Conservation (phyloP, 2,888 invertebrate species). For the Pilophorus perplexus region DNA sequence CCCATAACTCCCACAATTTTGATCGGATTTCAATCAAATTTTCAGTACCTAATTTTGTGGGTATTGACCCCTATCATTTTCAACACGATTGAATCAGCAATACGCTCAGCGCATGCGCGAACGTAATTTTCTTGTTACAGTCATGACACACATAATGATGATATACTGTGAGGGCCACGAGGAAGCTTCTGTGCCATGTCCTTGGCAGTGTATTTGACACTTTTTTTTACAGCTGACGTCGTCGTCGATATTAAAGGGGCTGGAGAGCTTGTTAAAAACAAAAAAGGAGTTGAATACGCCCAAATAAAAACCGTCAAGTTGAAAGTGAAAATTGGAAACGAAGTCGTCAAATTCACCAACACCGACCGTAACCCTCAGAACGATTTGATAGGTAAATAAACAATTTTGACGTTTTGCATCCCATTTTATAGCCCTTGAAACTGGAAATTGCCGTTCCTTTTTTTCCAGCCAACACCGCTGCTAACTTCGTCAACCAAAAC, state of each 20-base stretch:
- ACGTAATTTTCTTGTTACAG: too few relatives aligned
- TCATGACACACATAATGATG: too few relatives aligned
- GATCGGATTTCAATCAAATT: too few relatives aligned
- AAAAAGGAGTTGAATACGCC: constrained; percentile 62
- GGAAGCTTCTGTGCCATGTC: too few relatives aligned
- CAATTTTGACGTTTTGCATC: not conserved
- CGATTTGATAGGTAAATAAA: constrained; percentile 58
- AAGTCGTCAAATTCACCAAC: constrained; percentile 57
- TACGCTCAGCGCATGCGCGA: too few relatives aligned
- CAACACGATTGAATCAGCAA: too few relatives aligned
- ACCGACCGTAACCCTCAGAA: constrained; percentile 58
- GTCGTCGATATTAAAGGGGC: constrained; percentile 60
- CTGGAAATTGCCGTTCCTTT: too few relatives aligned
- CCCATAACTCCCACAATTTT: too few relatives aligned
- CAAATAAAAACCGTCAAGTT: constrained; percentile 61
- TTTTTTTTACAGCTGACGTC: constrained; percentile 59
- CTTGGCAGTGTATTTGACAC: too few relatives aligned
- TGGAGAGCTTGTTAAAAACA: constrained; percentile 58
- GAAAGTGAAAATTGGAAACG: constrained; percentile 63
- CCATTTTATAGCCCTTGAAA: not conserved
- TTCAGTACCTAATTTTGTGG: too few relatives aligned
- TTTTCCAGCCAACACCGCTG: constrained; percentile 64
- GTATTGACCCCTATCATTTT: too few relatives aligned
- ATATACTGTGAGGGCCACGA: too few relatives aligned
- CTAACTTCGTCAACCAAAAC: constrained; percentile 68